These are phyloP conservation scores for Desoria tigrina DNA, from an alignment of 2,888 invertebrate species.

Conservation along the genomic window DNA sequence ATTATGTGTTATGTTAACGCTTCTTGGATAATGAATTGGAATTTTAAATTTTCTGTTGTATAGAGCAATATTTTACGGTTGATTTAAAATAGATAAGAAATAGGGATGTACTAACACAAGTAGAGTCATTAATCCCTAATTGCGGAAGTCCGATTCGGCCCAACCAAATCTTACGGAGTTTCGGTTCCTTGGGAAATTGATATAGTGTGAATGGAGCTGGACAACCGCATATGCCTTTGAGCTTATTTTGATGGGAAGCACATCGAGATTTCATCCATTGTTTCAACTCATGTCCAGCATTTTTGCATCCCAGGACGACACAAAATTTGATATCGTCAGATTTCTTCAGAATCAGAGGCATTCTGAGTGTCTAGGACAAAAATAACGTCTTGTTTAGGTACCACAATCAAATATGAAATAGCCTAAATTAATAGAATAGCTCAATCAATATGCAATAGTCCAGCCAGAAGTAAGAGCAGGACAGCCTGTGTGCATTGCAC, in stretches of 20 bases:
- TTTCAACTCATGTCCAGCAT: slow-evolving; percentile 22
- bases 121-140: slow-evolving; percentile 28
- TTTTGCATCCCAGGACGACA: slow-evolving; percentile 26
- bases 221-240: slow-evolving; percentile 25
- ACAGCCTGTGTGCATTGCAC: too few species aligned
- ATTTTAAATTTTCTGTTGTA: too few species aligned
- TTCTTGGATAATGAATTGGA: too few species aligned
- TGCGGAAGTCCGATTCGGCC: slow-evolving; percentile 25
- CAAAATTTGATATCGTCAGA: slow-evolving; percentile 15
- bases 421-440: too few species aligned
- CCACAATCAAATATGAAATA: too few species aligned
- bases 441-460: too few species aligned
- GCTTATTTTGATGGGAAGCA: slow-evolving; percentile 16
- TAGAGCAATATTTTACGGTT: too few species aligned
- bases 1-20: neutral
- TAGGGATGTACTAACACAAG: slow-evolving; percentile 26
- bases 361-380: too few species aligned
- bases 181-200: slow-evolving; percentile 23
- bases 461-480: too few species aligned
- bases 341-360: too few species aligned
- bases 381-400: too few species aligned
- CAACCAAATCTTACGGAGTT: slow-evolving; percentile 27
- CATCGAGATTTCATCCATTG: slow-evolving; percentile 28
- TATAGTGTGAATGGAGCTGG: slow-evolving; percentile 29
- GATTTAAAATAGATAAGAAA: too few species aligned